phyloP scores from a whole-genome alignment of 2,113 vertebrate genomes.

The Callospermophilus lateralis region DNA sequence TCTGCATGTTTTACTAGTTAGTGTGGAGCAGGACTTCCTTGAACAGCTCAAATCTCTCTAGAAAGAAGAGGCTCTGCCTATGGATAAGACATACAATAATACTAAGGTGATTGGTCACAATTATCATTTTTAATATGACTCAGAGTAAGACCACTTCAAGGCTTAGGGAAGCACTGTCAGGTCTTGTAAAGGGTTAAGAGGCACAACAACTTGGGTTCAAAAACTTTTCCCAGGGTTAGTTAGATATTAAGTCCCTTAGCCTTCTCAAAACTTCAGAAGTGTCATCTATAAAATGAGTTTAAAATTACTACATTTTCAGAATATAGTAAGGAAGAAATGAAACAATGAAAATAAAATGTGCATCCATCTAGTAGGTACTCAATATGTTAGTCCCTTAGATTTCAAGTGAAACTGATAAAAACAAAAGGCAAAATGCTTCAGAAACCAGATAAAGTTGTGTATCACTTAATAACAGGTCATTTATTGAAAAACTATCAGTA shows the following conservation, averaged over 20 bases:
- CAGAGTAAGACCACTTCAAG: neutral
- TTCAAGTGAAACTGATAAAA: neutral
- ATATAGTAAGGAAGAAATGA: conserved; percentile 22
- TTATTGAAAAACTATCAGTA: neutral
- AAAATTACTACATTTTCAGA: neutral
- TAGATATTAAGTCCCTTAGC: neutral
- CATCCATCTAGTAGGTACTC: neutral
- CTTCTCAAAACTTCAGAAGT: neutral
- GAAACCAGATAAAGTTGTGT: neutral
- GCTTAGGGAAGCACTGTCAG: neutral
- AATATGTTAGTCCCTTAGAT: neutral
- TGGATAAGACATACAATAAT: neutral
- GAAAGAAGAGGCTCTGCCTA: neutral
- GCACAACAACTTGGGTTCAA: conserved; percentile 5
- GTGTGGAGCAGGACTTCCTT: neutral
- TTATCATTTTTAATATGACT: conserved; percentile 20
- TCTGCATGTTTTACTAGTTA: neutral
- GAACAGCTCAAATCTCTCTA: neutral
- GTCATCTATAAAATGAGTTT: conserved; percentile 12
- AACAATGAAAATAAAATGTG: neutral
- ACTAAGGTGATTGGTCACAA: neutral
- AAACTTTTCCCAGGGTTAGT: neutral
- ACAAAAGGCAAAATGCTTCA: conserved; percentile 29
- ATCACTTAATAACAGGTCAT: neutral
- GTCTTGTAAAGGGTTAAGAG: neutral